These are phyloP conservation scores for Apocrypta bakeri DNA, from an alignment of 1,140 invertebrate genomes.

Conservation along the genomic window DNA sequence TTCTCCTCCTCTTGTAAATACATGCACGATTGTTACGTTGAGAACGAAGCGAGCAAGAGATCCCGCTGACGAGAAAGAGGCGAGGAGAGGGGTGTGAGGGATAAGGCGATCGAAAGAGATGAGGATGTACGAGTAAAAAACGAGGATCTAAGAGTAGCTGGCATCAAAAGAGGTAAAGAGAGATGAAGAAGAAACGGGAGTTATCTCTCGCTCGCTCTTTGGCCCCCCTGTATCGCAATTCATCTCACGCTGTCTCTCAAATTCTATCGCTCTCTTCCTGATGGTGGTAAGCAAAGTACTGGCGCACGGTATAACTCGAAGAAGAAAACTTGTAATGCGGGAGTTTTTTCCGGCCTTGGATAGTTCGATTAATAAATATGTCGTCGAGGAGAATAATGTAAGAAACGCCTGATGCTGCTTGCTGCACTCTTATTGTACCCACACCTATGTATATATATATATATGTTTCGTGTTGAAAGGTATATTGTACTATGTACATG, in stretches of 20 bases:
- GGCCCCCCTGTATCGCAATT: neutral
- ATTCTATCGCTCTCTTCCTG: neutral
- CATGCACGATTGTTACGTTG: neutral
- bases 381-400: neutral
- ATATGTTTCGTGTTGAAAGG: too few species aligned
- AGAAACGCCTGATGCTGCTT: neutral
- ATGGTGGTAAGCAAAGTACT: too few species aligned
- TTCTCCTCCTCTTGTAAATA: conserved; percentile 6
- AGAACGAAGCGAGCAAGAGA: neutral
- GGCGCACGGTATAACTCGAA: too few species aligned
- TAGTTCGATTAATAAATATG: conserved; percentile 22
- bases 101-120: neutral
- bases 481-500: neutral
- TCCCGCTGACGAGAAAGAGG: neutral
- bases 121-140: neutral
- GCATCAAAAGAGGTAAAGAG: neutral
- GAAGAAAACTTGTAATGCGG: neutral
- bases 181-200: neutral
- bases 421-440: too few species aligned
- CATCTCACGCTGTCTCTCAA: neutral
- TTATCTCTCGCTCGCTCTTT: neutral
- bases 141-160: neutral
- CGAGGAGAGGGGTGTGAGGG: neutral
- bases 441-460: too few species aligned
- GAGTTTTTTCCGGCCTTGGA: neutral